phyloP scores from a whole-genome alignment of 1,140 invertebrate species.

The Schlechtendalia chinensis region DNA sequence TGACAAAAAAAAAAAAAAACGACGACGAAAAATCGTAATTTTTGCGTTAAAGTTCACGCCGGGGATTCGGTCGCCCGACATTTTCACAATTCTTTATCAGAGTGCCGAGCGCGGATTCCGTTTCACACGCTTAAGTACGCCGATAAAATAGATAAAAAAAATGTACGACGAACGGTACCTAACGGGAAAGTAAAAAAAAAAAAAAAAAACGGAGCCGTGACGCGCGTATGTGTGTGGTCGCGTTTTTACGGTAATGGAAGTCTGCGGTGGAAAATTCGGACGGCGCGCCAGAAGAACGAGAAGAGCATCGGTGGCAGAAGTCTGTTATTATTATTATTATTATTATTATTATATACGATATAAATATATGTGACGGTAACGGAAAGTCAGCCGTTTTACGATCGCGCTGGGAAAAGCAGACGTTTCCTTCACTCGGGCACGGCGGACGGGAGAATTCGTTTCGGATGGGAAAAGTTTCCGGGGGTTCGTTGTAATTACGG shows the following conservation, averaged over 20 bases:
- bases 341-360: background rate
- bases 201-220: background rate
- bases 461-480: slow-evolving; percentile 47
- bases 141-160: slow-evolving; percentile 23
- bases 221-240: background rate
- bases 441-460: slow-evolving; percentile 24
- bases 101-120: background rate
- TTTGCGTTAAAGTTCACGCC: background rate
- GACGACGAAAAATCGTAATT: background rate
- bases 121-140: background rate
- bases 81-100: background rate
- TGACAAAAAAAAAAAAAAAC: background rate
- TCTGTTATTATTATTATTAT: background rate
- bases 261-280: slow-evolving; percentile 11
- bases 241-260: slow-evolving; percentile 38
- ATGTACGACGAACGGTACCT: background rate
- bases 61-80: too few species aligned
- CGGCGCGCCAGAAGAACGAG: background rate
- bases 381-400: slow-evolving; percentile 41
- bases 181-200: background rate
- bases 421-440: slow-evolving; percentile 29
- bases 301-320: background rate
- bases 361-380: background rate
- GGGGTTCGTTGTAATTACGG: slow-evolving; percentile 34
- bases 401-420: slow-evolving; percentile 44